Conservation (phyloP, 1,140 invertebrate genomes). For the Anastrepha ludens region DNA sequence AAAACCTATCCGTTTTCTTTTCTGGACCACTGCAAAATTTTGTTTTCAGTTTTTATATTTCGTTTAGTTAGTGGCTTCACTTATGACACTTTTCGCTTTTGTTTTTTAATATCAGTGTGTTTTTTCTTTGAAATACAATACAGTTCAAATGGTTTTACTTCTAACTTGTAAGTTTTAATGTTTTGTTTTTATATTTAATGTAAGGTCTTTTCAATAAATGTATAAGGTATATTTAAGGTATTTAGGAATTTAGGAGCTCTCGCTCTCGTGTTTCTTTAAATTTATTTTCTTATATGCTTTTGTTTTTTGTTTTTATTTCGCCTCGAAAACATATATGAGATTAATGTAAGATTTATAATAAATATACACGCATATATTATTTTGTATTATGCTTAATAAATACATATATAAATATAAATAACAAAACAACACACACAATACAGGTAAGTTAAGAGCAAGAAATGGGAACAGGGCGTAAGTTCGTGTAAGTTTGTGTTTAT, state of each 20-base stretch:
- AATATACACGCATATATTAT: conserved; percentile 53
- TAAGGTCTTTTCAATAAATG: conserved; percentile 50
- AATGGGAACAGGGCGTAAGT: conserved; percentile 19
- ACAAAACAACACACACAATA: conserved; percentile 57
- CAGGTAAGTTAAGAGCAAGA: conserved; percentile 53
- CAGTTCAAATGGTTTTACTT: conserved; percentile 63
- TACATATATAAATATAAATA: conserved; percentile 55
- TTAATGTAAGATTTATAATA: conserved; percentile 44
- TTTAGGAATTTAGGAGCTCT: conserved; percentile 44
- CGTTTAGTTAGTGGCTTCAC: conserved; percentile 40
- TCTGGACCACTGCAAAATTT: not conserved
- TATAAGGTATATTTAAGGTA: conserved; percentile 52
- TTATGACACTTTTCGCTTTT: conserved; percentile 59
- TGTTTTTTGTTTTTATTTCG: conserved; percentile 9
- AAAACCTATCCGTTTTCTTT: conserved; percentile 39
- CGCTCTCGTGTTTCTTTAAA: conserved; percentile 21
- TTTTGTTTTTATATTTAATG: conserved; percentile 11
- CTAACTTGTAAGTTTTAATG: not conserved
- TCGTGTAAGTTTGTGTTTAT: not conserved
- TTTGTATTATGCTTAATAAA: conserved; percentile 51
- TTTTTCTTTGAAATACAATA: conserved; percentile 63
- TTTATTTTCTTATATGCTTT: conserved; percentile 13
- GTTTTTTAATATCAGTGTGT: conserved; percentile 61
- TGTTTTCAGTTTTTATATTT: conserved; percentile 57
- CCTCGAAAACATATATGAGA: conserved; percentile 25